These are phyloP conservation scores for Hipposideros larvatus DNA, from an alignment of 2,797 vertebrate genomes.

Conservation along the genomic window DNA sequence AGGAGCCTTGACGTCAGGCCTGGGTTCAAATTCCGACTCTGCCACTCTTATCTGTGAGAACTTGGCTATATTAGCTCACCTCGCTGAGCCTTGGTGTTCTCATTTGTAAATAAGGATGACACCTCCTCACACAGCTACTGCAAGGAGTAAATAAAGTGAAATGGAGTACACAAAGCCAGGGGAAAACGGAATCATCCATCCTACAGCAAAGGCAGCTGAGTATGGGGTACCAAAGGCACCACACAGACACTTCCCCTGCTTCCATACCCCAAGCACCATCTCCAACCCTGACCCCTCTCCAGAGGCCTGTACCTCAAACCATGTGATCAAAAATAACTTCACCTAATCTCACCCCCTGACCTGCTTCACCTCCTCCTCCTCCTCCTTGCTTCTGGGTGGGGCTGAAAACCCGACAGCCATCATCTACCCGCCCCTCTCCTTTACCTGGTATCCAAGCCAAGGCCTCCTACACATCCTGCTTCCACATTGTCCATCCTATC, in stretches of 20 bases:
- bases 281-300: not conserved
- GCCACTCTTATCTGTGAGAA: not conserved
- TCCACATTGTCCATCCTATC: not conserved
- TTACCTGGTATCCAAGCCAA: not conserved
- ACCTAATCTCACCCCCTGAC: not conserved
- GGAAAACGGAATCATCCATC: not conserved
- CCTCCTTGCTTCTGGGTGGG: not conserved
- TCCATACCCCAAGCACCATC: not conserved
- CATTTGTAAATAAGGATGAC: not conserved
- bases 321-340: conserved; percentile 25
- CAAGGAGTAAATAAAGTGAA: not conserved
- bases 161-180: not conserved
- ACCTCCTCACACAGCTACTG: not conserved
- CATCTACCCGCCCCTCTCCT: not conserved
- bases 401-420: not conserved
- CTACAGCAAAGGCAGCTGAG: not conserved
- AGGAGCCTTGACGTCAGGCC: not conserved
- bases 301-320: not conserved
- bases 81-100: not conserved
- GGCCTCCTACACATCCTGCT: not conserved
- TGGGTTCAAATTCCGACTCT: not conserved
- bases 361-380: not conserved
- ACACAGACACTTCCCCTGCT: not conserved
- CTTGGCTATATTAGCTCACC: not conserved
- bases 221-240: not conserved